Percentiles rank a stretch among this genome's conserved stretches.
Conservation (phyloP, 2,888 invertebrate species). For the Autographa gamma region DNA sequence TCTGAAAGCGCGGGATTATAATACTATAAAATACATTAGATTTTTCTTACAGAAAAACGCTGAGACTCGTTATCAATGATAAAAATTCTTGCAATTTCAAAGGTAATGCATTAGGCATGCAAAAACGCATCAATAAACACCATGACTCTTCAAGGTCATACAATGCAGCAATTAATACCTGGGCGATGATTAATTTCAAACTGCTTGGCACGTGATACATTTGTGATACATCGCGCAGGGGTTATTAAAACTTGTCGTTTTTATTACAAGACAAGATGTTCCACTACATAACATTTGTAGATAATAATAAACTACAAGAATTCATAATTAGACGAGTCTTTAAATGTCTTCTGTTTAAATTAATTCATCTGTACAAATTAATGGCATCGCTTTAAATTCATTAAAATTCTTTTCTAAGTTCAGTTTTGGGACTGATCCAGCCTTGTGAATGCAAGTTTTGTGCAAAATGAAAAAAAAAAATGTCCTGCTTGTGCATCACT, state of each 20-base stretch:
- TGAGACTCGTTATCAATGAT: neutral
- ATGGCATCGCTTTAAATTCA: neutral
- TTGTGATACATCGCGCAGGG: constrained; percentile 9
- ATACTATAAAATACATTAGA: no score
- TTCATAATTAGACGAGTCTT: neutral
- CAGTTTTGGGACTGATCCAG: neutral
- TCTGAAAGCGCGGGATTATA: no score
- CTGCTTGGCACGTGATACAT: constrained; percentile 32
- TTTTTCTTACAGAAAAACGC: neutral
- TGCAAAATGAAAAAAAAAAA: no score
- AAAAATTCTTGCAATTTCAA: constrained; percentile 24
- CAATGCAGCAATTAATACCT: constrained; percentile 48
- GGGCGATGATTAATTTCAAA: constrained; percentile 41
- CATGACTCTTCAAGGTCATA: constrained; percentile 44
- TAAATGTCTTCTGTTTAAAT: neutral
- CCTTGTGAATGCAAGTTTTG: no score
- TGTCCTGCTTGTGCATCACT: no score
- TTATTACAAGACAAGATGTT: constrained; percentile 20
- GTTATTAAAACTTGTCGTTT: constrained; percentile 34
- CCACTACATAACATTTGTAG: neutral
- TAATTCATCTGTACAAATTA: neutral
- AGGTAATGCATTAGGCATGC: constrained; percentile 27
- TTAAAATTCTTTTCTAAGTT: neutral
- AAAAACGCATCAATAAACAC: constrained; percentile 45
- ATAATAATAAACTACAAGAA: neutral